Base-by-base conservation (phyloP, 2,888 invertebrate species). In the Limnephilus lunatus region DNA sequence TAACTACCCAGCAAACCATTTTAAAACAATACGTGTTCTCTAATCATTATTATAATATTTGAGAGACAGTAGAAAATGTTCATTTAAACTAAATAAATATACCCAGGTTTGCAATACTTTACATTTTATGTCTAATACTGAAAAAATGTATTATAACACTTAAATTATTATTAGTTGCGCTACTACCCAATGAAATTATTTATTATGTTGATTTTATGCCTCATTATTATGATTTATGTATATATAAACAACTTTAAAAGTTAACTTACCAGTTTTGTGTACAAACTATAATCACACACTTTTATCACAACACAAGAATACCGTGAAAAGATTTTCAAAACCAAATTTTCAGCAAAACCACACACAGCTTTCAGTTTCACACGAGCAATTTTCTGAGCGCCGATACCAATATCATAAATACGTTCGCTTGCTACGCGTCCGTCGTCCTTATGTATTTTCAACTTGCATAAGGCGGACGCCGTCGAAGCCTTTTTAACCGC, bases 401-500 rank as follows among this genome's bases (percentile, higher is more conserved):
- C 12, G n/a, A 25, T 4, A n/a, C 39, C 35, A n/a, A 87, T 53
- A 48, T 68, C 85, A 85, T 85, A 87, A 87, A 87, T 53, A 12
- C 53, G 48, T 31, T 85, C 87, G 87, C 30, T 53, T 87, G 32
- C 31, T 32, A 32, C 83, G 32, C 53, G 87, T 48, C n/a, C 7
- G 53, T 31, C 15, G 48, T 87, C 87, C 68, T 48, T 30, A 87
- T 31, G 31, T 5, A 0, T 53, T 68, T 12, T 15, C 53, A 53
- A 87, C 53, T 85, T 39, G 44, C n/a, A 39, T 3, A 44, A 85
- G 85, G 39, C 31, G 15, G 85, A 85, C 53, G 68, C 87, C 53
- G 14, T 82, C 82, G 88, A 39, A 91, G 82, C 82, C 86, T 81
- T 85, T 85, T 88, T 89, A 88, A 86, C 90, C 89, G 85, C 92